These are phyloP conservation scores for Trachymyrmex septentrionalis DNA, from an alignment of 1,140 invertebrate genomes.

Conservation along the genomic window DNA sequence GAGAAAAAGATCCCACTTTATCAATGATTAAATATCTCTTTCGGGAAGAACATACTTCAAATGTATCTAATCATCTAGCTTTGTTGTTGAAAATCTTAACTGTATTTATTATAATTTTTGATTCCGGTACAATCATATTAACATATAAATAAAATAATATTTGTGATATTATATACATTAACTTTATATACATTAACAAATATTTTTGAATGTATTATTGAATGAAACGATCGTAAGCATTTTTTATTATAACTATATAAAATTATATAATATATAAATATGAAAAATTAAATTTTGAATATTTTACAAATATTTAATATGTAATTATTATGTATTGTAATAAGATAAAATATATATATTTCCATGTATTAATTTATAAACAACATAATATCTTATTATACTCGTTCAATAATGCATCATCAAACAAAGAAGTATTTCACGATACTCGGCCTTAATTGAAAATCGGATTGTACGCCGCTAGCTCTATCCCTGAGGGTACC, in stretches of 20 bases:
- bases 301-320: constrained; percentile 12
- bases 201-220: too few relatives aligned
- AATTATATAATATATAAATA: too few relatives aligned
- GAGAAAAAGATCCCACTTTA: constrained; percentile 16
- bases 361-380: background rate
- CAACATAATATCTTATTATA: background rate
- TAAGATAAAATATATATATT: background rate
- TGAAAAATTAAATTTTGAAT: too few relatives aligned
- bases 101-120: background rate
- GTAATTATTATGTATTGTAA: background rate
- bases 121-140: too few relatives aligned
- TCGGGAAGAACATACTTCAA: background rate
- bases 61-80: background rate
- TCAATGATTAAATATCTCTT: constrained; percentile 39
- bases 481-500: constrained; percentile 40
- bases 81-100: background rate
- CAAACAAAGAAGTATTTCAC: background rate
- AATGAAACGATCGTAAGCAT: too few relatives aligned
- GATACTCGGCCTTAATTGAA: constrained; percentile 43
- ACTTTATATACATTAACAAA: too few relatives aligned
- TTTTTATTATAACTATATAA: background rate
- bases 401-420: background rate
- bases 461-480: constrained; percentile 15
- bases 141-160: too few relatives aligned
- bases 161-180: too few relatives aligned